Conservation (phyloP, 2,113 vertebrate genomes). For the Gnathonemus echidnorhynchus region DNA sequence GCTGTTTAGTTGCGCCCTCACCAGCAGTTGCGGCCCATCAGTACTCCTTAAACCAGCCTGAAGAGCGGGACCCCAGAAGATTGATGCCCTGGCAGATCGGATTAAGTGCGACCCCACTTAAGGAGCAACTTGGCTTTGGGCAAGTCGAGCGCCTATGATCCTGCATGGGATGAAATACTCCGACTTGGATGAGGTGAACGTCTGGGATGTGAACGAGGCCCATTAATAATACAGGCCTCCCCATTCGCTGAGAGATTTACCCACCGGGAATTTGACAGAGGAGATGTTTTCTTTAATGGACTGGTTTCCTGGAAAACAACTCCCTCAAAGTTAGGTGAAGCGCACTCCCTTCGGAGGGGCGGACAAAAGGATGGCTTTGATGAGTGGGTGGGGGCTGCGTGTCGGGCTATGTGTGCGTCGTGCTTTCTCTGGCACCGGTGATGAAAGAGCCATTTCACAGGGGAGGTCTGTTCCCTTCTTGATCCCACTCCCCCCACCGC, state of each 20-base stretch:
- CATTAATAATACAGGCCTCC: constrained; percentile 21
- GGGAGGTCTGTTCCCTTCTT: not conserved
- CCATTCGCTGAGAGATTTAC: constrained; percentile 14
- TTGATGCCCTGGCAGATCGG: not conserved
- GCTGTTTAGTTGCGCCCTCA: not conserved
- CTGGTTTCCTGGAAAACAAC: constrained; percentile 20
- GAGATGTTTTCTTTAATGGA: constrained; percentile 21
- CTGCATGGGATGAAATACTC: not conserved
- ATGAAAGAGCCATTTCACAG: constrained; percentile 26
- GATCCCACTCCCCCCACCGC: not conserved
- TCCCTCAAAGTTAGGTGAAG: constrained; percentile 15
- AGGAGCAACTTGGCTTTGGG: not conserved
- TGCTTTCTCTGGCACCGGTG: constrained; percentile 27
- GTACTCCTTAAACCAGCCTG: not conserved
- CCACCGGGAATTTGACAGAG: constrained; percentile 4
- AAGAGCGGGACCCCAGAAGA: not conserved
- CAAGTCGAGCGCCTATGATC: not conserved
- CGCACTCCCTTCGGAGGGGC: constrained; percentile 5
- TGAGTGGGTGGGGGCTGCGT: constrained; percentile 11
- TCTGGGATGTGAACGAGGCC: constrained; percentile 12
- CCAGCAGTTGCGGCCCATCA: not conserved
- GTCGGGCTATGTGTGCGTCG: not conserved
- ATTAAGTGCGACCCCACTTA: constrained; percentile 3
- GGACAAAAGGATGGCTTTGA: constrained; percentile 14
- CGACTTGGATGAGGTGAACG: constrained; percentile 1